Base-by-base conservation (phyloP, 2,113 vertebrate genomes). In the Bufo bufo region DNA sequence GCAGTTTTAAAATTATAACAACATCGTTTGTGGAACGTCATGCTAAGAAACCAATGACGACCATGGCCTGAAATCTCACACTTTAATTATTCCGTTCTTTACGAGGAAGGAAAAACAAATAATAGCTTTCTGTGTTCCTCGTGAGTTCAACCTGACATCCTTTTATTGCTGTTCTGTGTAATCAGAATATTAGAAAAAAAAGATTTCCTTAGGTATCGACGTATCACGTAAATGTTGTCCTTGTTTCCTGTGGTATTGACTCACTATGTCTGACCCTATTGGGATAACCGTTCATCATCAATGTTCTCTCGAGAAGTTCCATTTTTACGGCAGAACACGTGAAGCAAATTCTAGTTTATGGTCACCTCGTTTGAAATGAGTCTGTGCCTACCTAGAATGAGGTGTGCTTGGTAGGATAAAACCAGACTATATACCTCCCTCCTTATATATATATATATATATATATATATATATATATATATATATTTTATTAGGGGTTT, bases 201-300 rank as follows among this genome's bases (percentile, higher is more conserved):
- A 20, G 1, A 19, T 47, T 61, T 81, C 14, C 19, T 43, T 43
- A 45, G 17, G 19, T 23, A 77, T 59, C 59, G 78, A 81, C 43
- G 10, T n/a, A 8, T 50, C 50, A 77, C 16, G 54, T 78, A 5
- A n/a, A 54, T 54, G 20, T 56, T 79, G 52, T 79, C 6, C 43
- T 61, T 20, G 33, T 82, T 80, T 80, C 52, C 52, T 80, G 52
- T 23, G 6, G 12, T 80, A 80, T 58, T 82, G 56, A 45, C 79
- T 81, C 43, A 19, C 61, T 61, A 81, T 61, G 17, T 81, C 43
- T 82, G 59, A 63, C 43, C 80, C 58, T 45, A 65, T 43, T 65
- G 58, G 16, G 80, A 82, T 23, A 82, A 81, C 79, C 19, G 56
- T 81, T 61, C 3, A 81, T 81, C 19, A 19, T 19, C 7, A 6